Percentiles rank a stretch among this genome's conserved stretches.
Conservation (phyloP, 1,140 invertebrate species). For the Bombus pascuorum region DNA sequence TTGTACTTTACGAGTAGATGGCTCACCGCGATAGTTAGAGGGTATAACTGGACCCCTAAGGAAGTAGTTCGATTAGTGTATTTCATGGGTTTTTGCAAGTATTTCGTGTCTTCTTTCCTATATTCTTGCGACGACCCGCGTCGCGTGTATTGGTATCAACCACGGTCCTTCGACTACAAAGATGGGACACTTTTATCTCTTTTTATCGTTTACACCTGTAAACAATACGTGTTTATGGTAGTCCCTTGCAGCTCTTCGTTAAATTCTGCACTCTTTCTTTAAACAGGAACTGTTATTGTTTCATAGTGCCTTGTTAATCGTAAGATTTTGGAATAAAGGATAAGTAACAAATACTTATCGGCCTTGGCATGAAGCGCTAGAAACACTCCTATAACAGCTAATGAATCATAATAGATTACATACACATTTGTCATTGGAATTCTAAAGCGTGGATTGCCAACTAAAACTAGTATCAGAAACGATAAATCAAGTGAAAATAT, state of each 20-base stretch:
- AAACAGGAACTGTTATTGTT: neutral
- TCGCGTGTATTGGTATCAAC: neutral
- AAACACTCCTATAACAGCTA: neutral
- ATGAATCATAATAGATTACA: neutral
- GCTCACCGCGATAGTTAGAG: constrained; percentile 26
- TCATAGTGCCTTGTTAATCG: neutral
- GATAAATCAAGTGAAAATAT: neutral
- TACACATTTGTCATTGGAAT: neutral
- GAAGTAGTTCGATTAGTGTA: constrained; percentile 63
- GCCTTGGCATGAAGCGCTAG: neutral
- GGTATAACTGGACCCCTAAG: constrained; percentile 29
- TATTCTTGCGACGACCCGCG: neutral
- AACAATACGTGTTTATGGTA: neutral
- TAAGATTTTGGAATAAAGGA: too few relatives aligned
- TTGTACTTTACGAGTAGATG: constrained; percentile 57
- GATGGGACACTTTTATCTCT: neutral
- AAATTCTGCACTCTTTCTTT: too few relatives aligned
- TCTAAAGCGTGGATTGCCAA: neutral
- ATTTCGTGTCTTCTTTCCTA: neutral
- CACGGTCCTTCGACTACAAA: neutral
- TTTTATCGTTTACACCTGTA: neutral
- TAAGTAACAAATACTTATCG: neutral
- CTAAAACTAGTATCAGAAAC: neutral
- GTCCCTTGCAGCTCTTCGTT: neutral
- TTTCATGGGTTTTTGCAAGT: constrained; percentile 35